Evolutionary conservation across 2,113 vertebrate species (phyloP), one percentile per base, ranked within the genome.

Genomic region (Zosterops lateralis): DNA sequence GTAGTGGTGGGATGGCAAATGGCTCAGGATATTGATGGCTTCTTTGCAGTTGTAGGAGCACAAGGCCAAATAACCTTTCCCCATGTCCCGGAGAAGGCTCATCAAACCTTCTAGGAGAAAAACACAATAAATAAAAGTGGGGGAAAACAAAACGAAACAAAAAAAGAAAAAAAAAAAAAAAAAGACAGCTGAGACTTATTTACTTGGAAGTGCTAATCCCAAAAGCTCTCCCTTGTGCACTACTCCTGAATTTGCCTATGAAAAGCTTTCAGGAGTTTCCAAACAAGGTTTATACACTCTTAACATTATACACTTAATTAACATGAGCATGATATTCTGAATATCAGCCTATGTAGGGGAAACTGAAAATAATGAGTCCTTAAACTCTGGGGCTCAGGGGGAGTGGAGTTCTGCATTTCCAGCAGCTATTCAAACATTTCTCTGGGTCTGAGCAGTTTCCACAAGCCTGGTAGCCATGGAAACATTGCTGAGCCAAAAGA

Each of bases 31-130:
- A 92, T 94, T 98, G 90, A 99, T 99, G 65, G 99, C 99, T 92
- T 99, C 99, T 97, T 98, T 99, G 94, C 99, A 99, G 98, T 98
- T 99, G 97, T 99, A 99, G 0, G 98, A 99, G 84, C 99, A 99
- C 94, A 99, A 97, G n/a, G 99, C 99, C 95, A 99, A 97, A 92
- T 99, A 99, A 78, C 99, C 99, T 81, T 99, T 98, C 5, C 99
- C 99, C 96, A 99, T 98, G 85, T 99, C 99, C 95, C 99, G 97
- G 84, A 99, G 98, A 97, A 99, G 97, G 65, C 96, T 98, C 99
- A 99, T 99, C 96, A 99, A 98, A 85, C 99, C 98, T 98, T 99
- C 99, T 99, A 95, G 96, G 97, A 98, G 80, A 96, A 97, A 97
- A 97, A 95, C 51, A 96, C 96, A 90, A 89, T 90, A 96, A 97